Evolutionary conservation across 2,797 vertebrate species (phyloP), one percentile per base, ranked within the genome.

Genomic region (Acridotheres tristis): DNA sequence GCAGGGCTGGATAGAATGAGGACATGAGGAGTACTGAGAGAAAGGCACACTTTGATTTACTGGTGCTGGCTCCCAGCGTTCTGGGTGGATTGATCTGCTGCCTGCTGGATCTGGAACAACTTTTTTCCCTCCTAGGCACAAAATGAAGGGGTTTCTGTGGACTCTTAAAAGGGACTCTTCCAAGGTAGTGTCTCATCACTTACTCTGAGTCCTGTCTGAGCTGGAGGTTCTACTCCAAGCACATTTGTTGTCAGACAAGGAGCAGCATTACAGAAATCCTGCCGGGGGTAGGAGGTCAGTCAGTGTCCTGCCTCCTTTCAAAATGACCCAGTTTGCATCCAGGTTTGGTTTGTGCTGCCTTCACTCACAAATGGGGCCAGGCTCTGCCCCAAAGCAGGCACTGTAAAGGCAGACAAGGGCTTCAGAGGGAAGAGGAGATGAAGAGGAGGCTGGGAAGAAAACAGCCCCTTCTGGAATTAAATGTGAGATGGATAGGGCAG

Each of bases 21-120:
- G 93, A 91, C 61, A 27, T 71, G 93, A 95, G 95, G 80, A 96
- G 91, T 86, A 80, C 93, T 95, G 93, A 96, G 90, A 96, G 97
- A 90, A 96, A 96, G 88, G 95, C 94, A 91, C 83, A 23, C 88
- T 97, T 93, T 96, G 97, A 97, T 97, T 97, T 97, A 97, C 96
- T 97, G 97, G 66, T 92, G 71, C 82, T 95, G 93, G 90, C 94
- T 96, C 74, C 96, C 83, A 94, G 90, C 50, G 85, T 96, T 96
- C 95, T 80, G 86, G 80, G 86, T 94, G 96, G 95, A 96, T 97
- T 97, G 97, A 97, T 98, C 93, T 23, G 92, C 97, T 97, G 84
- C 96, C 96, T 97, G 91, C 89, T 96, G 95, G 80, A 86, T 97
- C 94, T 93, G 79, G 89, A 94, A 32, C 94, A 93, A 61, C 77